Evolutionary conservation across 2,113 vertebrate species (phyloP).

Genomic region (Epinephelus fuscoguttatus): DNA sequence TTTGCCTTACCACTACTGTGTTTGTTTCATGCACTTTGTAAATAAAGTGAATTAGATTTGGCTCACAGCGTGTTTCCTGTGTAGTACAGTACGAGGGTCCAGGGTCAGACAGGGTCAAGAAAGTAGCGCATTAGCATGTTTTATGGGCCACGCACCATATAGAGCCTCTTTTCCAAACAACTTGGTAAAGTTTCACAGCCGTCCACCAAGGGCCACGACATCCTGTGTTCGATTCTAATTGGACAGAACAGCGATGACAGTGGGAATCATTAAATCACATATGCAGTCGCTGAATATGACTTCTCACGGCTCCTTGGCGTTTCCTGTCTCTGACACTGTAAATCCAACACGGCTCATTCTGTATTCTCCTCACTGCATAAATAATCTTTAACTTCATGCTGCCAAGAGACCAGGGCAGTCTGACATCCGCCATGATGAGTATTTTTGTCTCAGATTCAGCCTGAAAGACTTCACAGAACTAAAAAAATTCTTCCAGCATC

Average conservation of each 20-base stretch:
- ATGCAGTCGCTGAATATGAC: not conserved
- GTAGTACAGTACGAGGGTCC: not conserved
- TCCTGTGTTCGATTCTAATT: slow-evolving; percentile 21
- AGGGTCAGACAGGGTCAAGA: slow-evolving; percentile 37
- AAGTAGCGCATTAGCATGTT: slow-evolving; percentile 28
- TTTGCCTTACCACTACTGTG: not conserved
- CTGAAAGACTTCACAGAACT: not conserved
- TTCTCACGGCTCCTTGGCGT: slow-evolving; percentile 13
- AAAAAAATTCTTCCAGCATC: not conserved
- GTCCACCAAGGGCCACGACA: not conserved
- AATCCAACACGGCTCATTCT: not conserved
- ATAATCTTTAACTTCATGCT: not conserved
- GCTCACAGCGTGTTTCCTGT: slow-evolving; percentile 29
- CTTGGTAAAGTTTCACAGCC: slow-evolving; percentile 26
- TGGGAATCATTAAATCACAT: slow-evolving; percentile 40
- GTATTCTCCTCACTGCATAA: not conserved
- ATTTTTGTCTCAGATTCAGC: not conserved
- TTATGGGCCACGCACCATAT: slow-evolving; percentile 33
- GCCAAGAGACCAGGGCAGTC: slow-evolving; percentile 20
- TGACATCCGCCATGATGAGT: not conserved
- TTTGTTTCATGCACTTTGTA: slow-evolving; percentile 16
- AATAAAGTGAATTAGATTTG: slow-evolving; percentile 18
- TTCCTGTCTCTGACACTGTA: slow-evolving; percentile 14
- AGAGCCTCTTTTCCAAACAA: not conserved
- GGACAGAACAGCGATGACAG: slow-evolving; percentile 40